A percentile compares a stretch with the other conserved stretches of the same genome.
Conservation (phyloP, 53 echinoderm and acorn worm genomes). For the Mesocentrotus franciscanus region DNA sequence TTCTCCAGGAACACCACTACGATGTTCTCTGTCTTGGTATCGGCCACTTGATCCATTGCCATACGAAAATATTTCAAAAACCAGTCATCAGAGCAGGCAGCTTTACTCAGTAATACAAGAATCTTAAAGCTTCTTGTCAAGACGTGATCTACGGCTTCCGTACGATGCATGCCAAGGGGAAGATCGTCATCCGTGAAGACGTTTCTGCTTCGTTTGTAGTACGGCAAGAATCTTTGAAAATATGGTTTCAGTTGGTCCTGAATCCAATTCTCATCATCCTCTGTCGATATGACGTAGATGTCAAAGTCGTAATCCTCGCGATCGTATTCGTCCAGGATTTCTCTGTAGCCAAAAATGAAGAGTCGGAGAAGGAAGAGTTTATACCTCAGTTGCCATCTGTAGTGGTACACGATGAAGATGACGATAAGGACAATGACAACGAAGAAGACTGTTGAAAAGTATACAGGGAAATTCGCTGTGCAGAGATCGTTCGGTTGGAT, state of each 20-base stretch:
- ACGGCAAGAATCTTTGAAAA: not conserved
- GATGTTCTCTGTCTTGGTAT: not conserved
- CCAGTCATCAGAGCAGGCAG: not conserved
- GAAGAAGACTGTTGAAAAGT: not conserved
- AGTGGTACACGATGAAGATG: not conserved
- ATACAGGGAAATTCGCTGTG: not conserved
- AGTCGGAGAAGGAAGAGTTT: not conserved
- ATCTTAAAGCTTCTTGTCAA: not conserved
- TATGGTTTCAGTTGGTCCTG: not conserved
- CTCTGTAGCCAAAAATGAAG: not conserved
- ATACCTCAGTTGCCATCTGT: not conserved
- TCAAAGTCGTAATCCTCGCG: not conserved
- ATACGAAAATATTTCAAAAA: not conserved
- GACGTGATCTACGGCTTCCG: not conserved
- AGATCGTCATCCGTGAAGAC: not conserved
- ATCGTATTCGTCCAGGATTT: not conserved
- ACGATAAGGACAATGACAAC: not conserved
- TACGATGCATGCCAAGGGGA: not conserved
- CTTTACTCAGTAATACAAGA: not conserved
- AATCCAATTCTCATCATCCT: not conserved
- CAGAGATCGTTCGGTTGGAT: not conserved
- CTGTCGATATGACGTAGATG: not conserved
- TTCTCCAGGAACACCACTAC: not conserved
- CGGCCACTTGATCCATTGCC: slow-evolving; percentile 10
- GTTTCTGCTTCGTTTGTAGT: not conserved